Evolutionary conservation across 1,140 invertebrate species (phyloP).

Genomic region (Proctacanthus coquilletti): DNA sequence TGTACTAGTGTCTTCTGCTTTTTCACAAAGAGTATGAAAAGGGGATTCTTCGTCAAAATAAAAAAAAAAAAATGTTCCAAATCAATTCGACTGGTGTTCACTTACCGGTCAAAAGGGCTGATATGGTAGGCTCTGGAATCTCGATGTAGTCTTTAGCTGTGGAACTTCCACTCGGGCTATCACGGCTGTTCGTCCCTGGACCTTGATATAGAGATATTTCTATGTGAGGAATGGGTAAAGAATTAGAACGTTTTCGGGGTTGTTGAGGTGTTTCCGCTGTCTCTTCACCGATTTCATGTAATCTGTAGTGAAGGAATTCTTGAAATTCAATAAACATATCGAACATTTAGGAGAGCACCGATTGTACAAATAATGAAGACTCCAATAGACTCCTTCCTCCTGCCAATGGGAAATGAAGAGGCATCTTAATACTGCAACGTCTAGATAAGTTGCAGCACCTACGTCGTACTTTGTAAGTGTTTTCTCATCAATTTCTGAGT

Average conservation of each 20-base stretch:
- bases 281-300: slow-evolving; percentile 68
- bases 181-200: slow-evolving; percentile 48
- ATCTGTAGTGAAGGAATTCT: slow-evolving; percentile 30
- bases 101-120: slow-evolving; percentile 17
- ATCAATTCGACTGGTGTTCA: too few species aligned
- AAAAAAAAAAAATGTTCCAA: too few species aligned
- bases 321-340: not conserved
- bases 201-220: slow-evolving; percentile 72
- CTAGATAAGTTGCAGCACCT: slow-evolving; percentile 83
- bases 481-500: slow-evolving; percentile 25
- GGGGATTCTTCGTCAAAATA: slow-evolving; percentile 31
- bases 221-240: slow-evolving; percentile 84
- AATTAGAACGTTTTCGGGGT: slow-evolving; percentile 72
- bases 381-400: slow-evolving; percentile 96
- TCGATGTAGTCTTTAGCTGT: slow-evolving; percentile 57
- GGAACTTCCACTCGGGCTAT: slow-evolving; percentile 30
- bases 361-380: slow-evolving; percentile 81
- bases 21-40: slow-evolving; percentile 16
- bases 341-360: slow-evolving; percentile 36
- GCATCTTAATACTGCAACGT: slow-evolving; percentile 89
- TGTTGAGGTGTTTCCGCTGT: slow-evolving; percentile 51
- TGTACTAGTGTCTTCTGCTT: slow-evolving; percentile 35
- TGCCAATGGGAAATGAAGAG: slow-evolving; percentile 96
- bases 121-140: slow-evolving; percentile 39
- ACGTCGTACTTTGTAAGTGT: slow-evolving; percentile 40